These are phyloP conservation scores for Argya squamiceps DNA, from an alignment of 2,797 vertebrate genomes.

Conservation along the genomic window DNA sequence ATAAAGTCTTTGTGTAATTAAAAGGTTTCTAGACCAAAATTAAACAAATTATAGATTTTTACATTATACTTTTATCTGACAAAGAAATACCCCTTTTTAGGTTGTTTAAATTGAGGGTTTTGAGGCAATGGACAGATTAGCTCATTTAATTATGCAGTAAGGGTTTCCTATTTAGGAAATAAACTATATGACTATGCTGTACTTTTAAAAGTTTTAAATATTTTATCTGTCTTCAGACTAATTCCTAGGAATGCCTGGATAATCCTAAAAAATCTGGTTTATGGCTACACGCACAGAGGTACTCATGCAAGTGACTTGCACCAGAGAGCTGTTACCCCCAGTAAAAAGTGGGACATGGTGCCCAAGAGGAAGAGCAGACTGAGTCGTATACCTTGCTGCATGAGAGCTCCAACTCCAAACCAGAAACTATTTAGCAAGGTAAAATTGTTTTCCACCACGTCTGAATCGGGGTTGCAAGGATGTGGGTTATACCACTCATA, in stretches of 20 bases:
- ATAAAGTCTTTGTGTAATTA: slow-evolving; percentile 20
- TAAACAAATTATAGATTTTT: slow-evolving; percentile 24
- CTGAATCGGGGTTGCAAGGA: slow-evolving; percentile 98
- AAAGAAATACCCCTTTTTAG: neutral
- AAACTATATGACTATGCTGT: neutral
- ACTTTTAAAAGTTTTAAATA: slow-evolving; percentile 19
- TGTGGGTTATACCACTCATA: slow-evolving; percentile 99
- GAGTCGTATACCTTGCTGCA: slow-evolving; percentile 99
- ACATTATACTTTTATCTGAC: slow-evolving; percentile 23
- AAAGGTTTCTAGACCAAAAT: slow-evolving; percentile 50
- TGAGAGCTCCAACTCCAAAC: slow-evolving; percentile 99
- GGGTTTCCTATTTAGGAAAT: slow-evolving; percentile 2
- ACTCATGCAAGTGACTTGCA: slow-evolving; percentile 90
- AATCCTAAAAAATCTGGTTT: slow-evolving; percentile 65
- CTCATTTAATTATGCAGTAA: slow-evolving; percentile 22
- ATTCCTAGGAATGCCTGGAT: slow-evolving; percentile 58
- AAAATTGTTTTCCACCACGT: slow-evolving; percentile 99
- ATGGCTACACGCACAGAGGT: slow-evolving; percentile 97
- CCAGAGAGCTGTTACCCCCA: slow-evolving; percentile 90
- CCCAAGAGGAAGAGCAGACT: slow-evolving; percentile 88
- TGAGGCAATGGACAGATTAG: slow-evolving; percentile 30
- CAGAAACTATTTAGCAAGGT: slow-evolving; percentile 99
- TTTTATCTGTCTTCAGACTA: slow-evolving; percentile 39
- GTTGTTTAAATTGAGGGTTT: slow-evolving; percentile 17
- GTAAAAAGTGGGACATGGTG: slow-evolving; percentile 96